Evolutionary conservation across 2,888 invertebrate genomes (phyloP).

Genomic region (Phengaris alcon): DNA sequence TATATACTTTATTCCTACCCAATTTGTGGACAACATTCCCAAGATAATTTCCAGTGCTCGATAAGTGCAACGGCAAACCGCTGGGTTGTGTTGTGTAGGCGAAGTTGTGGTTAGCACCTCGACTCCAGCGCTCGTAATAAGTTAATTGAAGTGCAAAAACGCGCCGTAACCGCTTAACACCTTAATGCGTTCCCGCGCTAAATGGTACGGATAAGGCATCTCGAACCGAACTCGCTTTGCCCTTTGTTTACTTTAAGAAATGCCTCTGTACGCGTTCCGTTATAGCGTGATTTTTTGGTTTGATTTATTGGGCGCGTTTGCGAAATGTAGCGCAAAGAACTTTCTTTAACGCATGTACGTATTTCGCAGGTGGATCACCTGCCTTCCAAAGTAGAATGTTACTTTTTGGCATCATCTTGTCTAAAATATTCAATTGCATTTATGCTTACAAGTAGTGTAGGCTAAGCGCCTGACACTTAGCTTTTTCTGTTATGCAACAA

Average conservation of each 20-base stretch:
- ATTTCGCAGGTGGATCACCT: no score
- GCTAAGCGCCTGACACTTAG: not conserved
- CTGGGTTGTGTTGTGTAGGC: slow-evolving; percentile 35
- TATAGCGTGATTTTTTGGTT: not conserved
- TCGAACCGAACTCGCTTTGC: slow-evolving; percentile 39
- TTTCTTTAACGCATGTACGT: no score
- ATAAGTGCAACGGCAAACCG: slow-evolving; percentile 31
- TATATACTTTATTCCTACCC: not conserved
- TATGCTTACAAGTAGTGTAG: no score
- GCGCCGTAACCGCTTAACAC: slow-evolving; percentile 54
- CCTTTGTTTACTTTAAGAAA: slow-evolving; percentile 26
- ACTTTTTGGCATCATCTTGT: no score
- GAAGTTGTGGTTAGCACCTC: slow-evolving; percentile 50
- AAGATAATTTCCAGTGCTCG: not conserved
- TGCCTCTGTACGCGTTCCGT: not conserved
- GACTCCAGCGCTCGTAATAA: slow-evolving; percentile 59
- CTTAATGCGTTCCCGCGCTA: slow-evolving; percentile 56
- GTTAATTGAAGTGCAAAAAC: slow-evolving; percentile 78
- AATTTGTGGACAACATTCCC: not conserved
- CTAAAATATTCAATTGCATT: no score
- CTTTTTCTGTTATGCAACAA: slow-evolving; percentile 17
- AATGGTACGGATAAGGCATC: slow-evolving; percentile 41
- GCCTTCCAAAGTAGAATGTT: no score
- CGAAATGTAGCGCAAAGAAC: not conserved
- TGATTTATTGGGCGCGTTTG: not conserved